Evolutionary conservation across 2,113 vertebrate genomes (phyloP), one percentile per base, ranked within the genome.

Genomic region (Xenopus laevis): DNA sequence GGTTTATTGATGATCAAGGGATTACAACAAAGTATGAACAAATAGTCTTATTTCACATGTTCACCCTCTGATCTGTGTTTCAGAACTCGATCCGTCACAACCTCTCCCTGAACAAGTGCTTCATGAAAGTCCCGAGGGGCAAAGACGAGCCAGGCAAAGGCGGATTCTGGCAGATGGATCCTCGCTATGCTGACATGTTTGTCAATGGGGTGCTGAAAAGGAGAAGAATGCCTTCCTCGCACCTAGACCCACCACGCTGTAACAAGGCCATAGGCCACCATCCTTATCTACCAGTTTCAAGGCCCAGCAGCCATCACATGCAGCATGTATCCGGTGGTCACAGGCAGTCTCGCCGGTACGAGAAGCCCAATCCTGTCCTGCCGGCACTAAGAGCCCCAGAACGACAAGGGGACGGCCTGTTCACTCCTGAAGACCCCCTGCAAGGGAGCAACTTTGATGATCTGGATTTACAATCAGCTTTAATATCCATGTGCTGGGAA

Each of bases 71-170:
- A 70, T 74, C 60, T 62, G 59, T 61, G 71, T 59, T 75, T 72
- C 87, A 97, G 95, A 97, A 97, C 86, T 96, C 95, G 3, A 97
- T 97, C 81, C 91, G 94, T 64, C 95, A 96, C 87, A 96, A 96
- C 88, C 84, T 97, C 79, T 97, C 95, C 40, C 88, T 97, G 84
- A 96, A 97, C 87, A 96, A 96, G 86, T 96, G 94, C 87, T 97
- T 96, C 86, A 93, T 92, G 92, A 97, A 96, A 88, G 95, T 97
- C 72, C 94, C 95, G 79, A 86, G 95, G 60, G 93, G 92, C 82
- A 96, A 97, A 72, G 93, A 95, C 46, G 94, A 96, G 80, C 95
- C 95, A 0, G 95, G 95, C 58, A 97, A 96, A 83, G 95, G 95
- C 62, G 93, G 95, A 81, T 93, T 95, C 81, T 94, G 93, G 93